Evolutionary conservation across 2,113 vertebrate species (phyloP), one percentile per base, ranked within the genome.

Genomic region (Acanthisitta chloris): DNA sequence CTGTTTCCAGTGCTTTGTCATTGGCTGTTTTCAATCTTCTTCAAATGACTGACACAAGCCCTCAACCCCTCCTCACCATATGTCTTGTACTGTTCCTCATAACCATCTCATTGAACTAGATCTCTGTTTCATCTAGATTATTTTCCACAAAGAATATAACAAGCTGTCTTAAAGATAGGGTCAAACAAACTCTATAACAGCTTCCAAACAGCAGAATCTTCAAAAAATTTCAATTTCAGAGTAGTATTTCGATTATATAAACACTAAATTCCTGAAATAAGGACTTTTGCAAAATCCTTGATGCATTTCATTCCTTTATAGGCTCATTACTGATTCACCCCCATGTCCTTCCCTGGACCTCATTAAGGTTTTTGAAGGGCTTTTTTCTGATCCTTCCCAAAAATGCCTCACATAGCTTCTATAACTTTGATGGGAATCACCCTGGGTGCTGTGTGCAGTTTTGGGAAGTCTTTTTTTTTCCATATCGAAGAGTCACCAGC

Each of bases 351-450:
- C 18, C 10, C 7, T 5, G 6, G 29, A 31, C 18, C 28, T 91
- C 72, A 64, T 2, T 16, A 62, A 76, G 12, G 15, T 21, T 46
- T 90, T 66, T 1, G 5, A 0, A 0, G 3, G 0, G 0, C 4
- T 59, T 73, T 65, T 81, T 88, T 46, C 66, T 49, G 10, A 33
- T 49, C 17, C 29, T 91, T 88, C 23, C 28, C 43, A 64, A 4
- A 51, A 28, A 4, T 43, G 43, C 16, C 20, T 76, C 34, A 38
- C 5, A 18, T 34, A 61, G 29, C 5, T 81, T 76, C 40, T 36
- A 28, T 52, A 48, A n/a, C 7, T 67, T 92, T 0, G 1, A 23
- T 71, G 7, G 70, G 7, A 88, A 79, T 66, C 34, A 81, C 25
- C 58, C 78, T 79, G 59, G 26, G 14, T 74, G 14, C 40, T 5